Conservation (phyloP, 2,797 vertebrate species). For the Rhinichthys osculus region DNA sequence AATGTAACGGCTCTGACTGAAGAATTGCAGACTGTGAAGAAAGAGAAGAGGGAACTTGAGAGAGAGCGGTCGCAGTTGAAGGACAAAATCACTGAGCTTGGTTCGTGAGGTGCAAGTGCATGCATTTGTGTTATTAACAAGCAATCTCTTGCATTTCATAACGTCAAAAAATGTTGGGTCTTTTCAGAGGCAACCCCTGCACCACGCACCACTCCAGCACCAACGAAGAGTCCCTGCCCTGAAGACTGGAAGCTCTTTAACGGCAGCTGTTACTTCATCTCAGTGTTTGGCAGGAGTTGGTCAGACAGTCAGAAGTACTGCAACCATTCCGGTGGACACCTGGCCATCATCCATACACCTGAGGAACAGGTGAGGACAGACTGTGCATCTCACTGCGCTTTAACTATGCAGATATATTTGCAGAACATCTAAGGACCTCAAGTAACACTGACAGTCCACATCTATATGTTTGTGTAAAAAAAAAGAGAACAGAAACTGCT, state of each 20-base stretch:
- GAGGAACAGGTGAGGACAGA: conserved; percentile 72
- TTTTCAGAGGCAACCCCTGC: conserved; percentile 22
- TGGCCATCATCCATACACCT: conserved; percentile 74
- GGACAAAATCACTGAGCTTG: conserved; percentile 18
- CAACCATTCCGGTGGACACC: conserved; percentile 68
- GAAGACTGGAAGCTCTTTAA: conserved; percentile 67
- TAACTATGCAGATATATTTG: neutral
- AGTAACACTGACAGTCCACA: neutral
- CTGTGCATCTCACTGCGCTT: neutral
- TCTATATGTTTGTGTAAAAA: accelerated
- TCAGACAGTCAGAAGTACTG: conserved; percentile 59
- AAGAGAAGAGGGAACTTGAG: conserved; percentile 44
- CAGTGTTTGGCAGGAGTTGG: conserved; percentile 55
- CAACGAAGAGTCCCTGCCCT: conserved; percentile 53
- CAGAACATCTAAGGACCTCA: neutral
- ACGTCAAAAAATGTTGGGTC: neutral
- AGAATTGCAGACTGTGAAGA: conserved; percentile 16
- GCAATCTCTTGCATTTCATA: neutral
- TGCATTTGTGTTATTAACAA: neutral
- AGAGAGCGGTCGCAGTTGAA: conserved; percentile 39
- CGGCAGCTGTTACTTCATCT: conserved; percentile 75
- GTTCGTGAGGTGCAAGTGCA: conserved; percentile 22
- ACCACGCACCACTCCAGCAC: neutral
- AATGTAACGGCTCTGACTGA: conserved; percentile 43
- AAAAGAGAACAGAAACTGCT: neutral